Conservation (phyloP, 2,888 invertebrate species). For the Leptopilina syphax region DNA sequence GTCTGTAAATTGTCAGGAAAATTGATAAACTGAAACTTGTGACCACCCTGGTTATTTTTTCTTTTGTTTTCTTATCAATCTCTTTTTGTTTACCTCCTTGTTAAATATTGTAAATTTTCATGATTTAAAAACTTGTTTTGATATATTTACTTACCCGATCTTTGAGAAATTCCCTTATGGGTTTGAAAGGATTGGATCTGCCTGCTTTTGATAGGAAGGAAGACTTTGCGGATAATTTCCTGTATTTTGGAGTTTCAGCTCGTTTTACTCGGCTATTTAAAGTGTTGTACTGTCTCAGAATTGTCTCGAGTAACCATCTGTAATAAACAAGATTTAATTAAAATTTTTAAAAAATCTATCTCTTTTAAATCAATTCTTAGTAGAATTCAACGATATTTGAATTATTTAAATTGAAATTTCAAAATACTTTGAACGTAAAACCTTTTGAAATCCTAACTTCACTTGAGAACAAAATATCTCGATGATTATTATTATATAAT, state of each 20-base stretch:
- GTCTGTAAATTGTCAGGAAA: too few species aligned
- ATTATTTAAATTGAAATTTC: too few species aligned
- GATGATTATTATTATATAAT: not conserved
- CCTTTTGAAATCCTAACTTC: not conserved
- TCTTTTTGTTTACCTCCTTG: too few species aligned
- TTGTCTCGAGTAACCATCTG: conserved; percentile 72
- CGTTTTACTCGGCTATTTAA: conserved; percentile 66
- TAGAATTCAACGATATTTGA: too few species aligned
- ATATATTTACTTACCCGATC: conserved; percentile 20
- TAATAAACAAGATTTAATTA: not conserved
- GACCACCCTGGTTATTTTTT: too few species aligned
- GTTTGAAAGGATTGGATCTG: conserved; percentile 23
- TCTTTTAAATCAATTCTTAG: too few species aligned
- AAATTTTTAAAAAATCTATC: too few species aligned
- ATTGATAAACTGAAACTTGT: too few species aligned
- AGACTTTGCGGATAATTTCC: conserved; percentile 48
- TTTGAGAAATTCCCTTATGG: conserved; percentile 30
- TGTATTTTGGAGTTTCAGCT: conserved; percentile 57
- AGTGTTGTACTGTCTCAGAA: conserved; percentile 67
- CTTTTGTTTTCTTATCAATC: not conserved
- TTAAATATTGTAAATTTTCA: too few species aligned
- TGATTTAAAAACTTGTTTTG: not conserved
- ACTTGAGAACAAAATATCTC: too few species aligned
- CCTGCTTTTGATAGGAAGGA: conserved; percentile 62
- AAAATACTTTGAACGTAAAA: too few species aligned